phyloP scores from a whole-genome alignment of 2,797 vertebrate genomes.

The Eulemur rubriventer region DNA sequence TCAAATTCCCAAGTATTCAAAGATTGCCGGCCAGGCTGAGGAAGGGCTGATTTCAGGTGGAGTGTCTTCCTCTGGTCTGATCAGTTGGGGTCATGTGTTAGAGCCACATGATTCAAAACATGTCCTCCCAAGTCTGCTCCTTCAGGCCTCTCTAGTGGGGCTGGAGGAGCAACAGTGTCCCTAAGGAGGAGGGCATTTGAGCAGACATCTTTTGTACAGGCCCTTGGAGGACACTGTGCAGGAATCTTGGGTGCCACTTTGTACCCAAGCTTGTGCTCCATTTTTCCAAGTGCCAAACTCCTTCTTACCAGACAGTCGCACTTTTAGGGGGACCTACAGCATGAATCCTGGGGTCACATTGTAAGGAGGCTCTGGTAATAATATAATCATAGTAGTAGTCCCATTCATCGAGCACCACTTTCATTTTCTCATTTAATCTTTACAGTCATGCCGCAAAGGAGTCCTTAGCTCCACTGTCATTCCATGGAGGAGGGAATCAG shows the following conservation, averaged over 20 bases:
- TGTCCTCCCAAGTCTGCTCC: background rate
- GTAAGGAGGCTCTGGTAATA: background rate
- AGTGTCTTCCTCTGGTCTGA: background rate
- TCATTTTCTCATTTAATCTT: background rate
- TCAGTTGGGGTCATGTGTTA: background rate
- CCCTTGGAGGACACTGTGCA: background rate
- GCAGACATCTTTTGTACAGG: background rate
- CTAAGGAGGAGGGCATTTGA: background rate
- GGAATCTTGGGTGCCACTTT: background rate
- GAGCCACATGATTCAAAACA: background rate
- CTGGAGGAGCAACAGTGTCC: background rate
- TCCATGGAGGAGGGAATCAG: background rate
- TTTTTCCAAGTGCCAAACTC: background rate
- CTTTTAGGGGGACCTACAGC: background rate
- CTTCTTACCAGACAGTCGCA: background rate
- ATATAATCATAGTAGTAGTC: background rate
- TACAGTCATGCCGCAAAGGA: background rate
- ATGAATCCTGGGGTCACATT: background rate
- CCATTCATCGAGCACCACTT: accelerated
- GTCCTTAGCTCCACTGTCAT: background rate
- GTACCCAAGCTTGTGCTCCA: background rate
- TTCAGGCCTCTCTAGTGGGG: background rate
- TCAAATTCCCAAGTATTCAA: background rate
- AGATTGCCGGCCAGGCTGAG: background rate
- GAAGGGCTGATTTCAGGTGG: background rate